phyloP scores from a whole-genome alignment of 2,888 invertebrate genomes.

The Pandemis heparana region DNA sequence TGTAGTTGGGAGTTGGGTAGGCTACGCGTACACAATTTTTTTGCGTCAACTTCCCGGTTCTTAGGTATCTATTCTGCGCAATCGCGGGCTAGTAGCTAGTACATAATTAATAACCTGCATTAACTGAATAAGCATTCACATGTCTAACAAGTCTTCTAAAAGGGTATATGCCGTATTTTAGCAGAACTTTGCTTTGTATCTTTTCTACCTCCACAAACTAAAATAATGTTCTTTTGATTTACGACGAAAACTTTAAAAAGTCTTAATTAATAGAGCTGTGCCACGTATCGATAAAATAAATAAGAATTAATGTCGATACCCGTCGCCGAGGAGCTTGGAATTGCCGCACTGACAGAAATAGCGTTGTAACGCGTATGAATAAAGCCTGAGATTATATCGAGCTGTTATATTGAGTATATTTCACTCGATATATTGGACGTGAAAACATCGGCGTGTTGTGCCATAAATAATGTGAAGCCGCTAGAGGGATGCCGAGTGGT shows the following conservation, averaged over 20 bases:
- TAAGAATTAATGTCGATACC: constrained; percentile 38
- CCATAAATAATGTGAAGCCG: constrained; percentile 54
- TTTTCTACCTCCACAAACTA: too few relatives aligned
- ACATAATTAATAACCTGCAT: too few relatives aligned
- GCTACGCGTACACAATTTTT: too few relatives aligned
- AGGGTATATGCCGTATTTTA: too few relatives aligned
- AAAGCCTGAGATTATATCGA: constrained; percentile 34
- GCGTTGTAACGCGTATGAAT: constrained; percentile 43
- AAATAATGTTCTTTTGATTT: not conserved
- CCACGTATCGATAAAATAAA: constrained; percentile 37
- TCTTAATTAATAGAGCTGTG: constrained; percentile 18
- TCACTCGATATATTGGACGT: constrained; percentile 48
- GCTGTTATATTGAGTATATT: constrained; percentile 40
- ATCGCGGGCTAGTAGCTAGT: too few relatives aligned
- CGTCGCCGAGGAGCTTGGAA: constrained; percentile 28
- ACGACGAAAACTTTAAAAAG: not conserved
- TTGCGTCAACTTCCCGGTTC: too few relatives aligned
- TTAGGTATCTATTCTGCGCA: too few relatives aligned
- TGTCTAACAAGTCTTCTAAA: too few relatives aligned
- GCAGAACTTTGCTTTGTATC: too few relatives aligned
- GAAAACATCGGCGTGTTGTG: constrained; percentile 57
- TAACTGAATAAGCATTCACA: too few relatives aligned
- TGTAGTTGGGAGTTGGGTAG: too few relatives aligned
- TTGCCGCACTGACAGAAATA: constrained; percentile 53
- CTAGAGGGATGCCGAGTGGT: constrained; percentile 12